Percentiles rank a stretch among this genome's conserved stretches.
phyloP scores from a whole-genome alignment of 2,113 vertebrate genomes.

The Eretmochelys imbricata region DNA sequence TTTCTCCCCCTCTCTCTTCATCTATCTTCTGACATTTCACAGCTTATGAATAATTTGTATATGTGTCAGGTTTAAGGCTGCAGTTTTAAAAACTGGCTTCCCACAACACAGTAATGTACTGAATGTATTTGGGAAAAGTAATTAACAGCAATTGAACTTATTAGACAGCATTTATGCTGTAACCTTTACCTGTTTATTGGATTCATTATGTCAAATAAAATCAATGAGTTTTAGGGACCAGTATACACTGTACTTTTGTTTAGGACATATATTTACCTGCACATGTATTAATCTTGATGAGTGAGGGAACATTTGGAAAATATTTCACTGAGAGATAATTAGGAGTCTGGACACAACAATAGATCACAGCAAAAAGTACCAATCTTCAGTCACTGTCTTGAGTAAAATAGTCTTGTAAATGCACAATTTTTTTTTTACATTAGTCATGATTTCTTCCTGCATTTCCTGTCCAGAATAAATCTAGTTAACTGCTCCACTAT shows the following conservation, averaged over 20 bases:
- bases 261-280: not conserved
- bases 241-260: not conserved
- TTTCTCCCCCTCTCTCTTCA: constrained; percentile 32
- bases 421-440: constrained; percentile 51
- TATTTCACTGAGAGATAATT: not conserved
- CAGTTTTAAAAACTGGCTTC: constrained; percentile 27
- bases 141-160: constrained; percentile 32
- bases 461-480: constrained; percentile 80
- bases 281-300: not conserved
- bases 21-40: constrained; percentile 55
- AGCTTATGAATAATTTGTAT: constrained; percentile 68
- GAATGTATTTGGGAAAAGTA: constrained; percentile 18
- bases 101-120: constrained; percentile 25
- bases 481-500: constrained; percentile 76
- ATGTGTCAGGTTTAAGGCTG: constrained; percentile 30
- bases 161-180: not conserved
- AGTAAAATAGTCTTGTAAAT: constrained; percentile 33
- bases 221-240: constrained; percentile 1
- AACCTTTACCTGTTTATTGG: constrained; percentile 19
- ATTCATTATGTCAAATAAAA: constrained; percentile 16
- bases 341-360: constrained; percentile 7
- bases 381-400: not conserved
- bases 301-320: constrained; percentile 5
- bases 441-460: constrained; percentile 54
- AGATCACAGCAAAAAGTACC: not conserved